Evolutionary conservation across 2,113 vertebrate genomes (phyloP), one percentile per base, ranked within the genome.

Genomic region (Grantiella picta): DNA sequence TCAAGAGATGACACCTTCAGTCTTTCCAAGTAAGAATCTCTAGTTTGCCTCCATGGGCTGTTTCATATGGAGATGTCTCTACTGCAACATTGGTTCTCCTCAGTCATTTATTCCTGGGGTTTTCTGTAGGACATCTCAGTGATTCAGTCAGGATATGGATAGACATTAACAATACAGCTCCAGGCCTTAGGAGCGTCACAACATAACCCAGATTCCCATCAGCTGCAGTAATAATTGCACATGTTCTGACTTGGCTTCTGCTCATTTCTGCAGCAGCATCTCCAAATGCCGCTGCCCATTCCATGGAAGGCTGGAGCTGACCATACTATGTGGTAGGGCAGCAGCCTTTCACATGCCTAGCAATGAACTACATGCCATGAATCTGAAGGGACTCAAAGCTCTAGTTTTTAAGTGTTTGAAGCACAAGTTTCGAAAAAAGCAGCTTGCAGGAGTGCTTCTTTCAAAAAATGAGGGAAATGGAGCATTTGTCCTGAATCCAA

Each of bases 401-500:
- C 33, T 57, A 12, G 31, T 66, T 94, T 78, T 92, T 54, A 86
- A 69, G 47, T 40, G 49, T 76, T 87, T 49, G 64, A 93, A 93
- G 80, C 36, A 75, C 31, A 85, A 80, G 29, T 38, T 90, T 87
- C 63, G 86, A 86, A 93, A 70, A 94, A 92, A 90, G 1, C 24
- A 76, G 45, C 47, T 80, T 50, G 70, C 42, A 79, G 50, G 45
- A 53, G 63, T 1, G 4, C 36, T 65, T 92, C 66, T 22, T n/a
- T 80, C 38, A 77, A 75, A 82, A 70, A 69, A 42, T 1, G 8
- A 72, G 47, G 66, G 54, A 90, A 94, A 63, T 50, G 8, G 54
- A 83, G 42, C 54, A 53, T 89, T 95, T 90, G 40, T 94, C 63
- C 59, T 92, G 92, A 93, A 91, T 91, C 52, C 54, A 88, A 93